These are phyloP conservation scores for Erebia ligea DNA, from an alignment of 2,888 invertebrate genomes.

Conservation along the genomic window DNA sequence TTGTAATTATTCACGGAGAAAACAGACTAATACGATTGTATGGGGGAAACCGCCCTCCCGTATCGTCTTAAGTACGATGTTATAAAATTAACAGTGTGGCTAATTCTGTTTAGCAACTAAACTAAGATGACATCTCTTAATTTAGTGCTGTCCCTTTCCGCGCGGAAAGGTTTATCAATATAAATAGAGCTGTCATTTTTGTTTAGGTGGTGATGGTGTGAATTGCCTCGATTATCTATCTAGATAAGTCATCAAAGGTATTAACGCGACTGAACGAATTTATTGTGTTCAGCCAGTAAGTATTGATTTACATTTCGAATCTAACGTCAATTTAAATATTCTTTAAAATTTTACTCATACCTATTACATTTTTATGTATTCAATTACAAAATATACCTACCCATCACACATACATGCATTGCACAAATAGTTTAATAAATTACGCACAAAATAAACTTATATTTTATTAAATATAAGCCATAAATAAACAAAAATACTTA, in stretches of 20 bases:
- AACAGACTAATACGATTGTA: too few relatives aligned
- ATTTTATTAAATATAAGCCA: background rate
- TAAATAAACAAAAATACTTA: background rate
- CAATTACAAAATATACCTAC: background rate
- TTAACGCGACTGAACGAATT: background rate
- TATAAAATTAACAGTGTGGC: too few relatives aligned
- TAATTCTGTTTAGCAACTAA: too few relatives aligned
- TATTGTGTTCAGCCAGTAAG: background rate
- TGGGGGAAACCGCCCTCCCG: too few relatives aligned
- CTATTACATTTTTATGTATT: background rate
- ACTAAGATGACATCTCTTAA: background rate
- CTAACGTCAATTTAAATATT: background rate
- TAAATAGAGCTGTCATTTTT: too few relatives aligned
- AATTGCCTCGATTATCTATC: too few relatives aligned
- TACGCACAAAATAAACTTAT: slow-evolving; percentile 5
- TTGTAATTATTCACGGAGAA: too few relatives aligned
- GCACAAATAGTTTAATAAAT: background rate
- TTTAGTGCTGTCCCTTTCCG: background rate
- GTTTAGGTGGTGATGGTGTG: too few relatives aligned
- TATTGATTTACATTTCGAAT: background rate
- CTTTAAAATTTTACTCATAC: background rate
- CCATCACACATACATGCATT: background rate
- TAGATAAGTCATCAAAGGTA: too few relatives aligned
- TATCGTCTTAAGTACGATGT: too few relatives aligned
- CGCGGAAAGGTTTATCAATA: too few relatives aligned